Conservation (phyloP, 2,113 vertebrate species). For the Suncus etruscus region DNA sequence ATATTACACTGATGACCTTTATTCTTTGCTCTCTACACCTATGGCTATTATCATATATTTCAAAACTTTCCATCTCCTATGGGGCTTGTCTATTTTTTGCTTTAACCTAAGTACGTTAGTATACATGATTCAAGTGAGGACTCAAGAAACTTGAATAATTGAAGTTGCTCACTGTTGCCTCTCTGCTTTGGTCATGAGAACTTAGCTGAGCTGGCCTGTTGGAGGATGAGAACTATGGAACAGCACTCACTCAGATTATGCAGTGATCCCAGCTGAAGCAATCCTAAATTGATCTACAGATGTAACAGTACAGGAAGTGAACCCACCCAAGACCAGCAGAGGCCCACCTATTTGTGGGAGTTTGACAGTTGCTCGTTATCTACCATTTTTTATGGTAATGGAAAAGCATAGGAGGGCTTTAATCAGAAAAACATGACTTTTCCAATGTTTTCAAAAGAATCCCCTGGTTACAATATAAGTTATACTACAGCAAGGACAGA, state of each 20-base stretch:
- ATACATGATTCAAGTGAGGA: background rate
- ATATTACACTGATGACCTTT: background rate
- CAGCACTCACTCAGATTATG: background rate
- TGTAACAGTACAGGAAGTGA: background rate
- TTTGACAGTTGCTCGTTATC: background rate
- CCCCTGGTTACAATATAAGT: background rate
- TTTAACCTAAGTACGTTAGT: background rate
- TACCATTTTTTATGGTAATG: background rate
- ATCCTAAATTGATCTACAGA: background rate
- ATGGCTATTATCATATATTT: background rate
- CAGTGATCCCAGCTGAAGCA: background rate
- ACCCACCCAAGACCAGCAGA: background rate
- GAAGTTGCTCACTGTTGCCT: background rate
- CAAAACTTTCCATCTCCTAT: background rate
- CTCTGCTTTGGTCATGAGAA: background rate
- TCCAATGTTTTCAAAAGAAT: constrained; percentile 12
- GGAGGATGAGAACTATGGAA: background rate
- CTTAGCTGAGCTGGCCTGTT: background rate
- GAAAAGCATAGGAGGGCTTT: background rate
- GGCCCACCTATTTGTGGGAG: accelerated
- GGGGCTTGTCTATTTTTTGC: background rate
- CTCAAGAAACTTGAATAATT: background rate
- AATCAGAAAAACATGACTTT: background rate
- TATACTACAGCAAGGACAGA: background rate
- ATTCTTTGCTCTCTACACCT: background rate